Conservation (phyloP, 2,113 vertebrate genomes). For the Hypocryptadius cinnamomeus region DNA sequence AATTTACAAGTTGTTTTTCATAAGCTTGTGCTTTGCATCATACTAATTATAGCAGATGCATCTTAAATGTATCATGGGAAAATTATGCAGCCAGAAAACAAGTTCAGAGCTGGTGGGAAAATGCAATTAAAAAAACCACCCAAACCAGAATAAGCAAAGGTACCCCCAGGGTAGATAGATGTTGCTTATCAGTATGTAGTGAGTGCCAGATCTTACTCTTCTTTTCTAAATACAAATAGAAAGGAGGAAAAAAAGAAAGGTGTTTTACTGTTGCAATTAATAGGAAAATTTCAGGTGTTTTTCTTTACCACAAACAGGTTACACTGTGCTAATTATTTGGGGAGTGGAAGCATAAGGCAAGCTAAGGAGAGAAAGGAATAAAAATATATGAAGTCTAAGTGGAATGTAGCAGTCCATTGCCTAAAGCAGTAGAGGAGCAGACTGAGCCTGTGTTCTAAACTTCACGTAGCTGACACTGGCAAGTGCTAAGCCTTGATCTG, state of each 20-base stretch:
- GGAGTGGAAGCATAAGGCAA: not conserved
- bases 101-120: constrained; percentile 19
- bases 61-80: constrained; percentile 33
- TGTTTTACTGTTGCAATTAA: constrained; percentile 7
- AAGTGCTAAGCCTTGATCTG: not conserved
- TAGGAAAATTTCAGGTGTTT: not conserved
- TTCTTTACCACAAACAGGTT: not conserved
- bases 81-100: constrained; percentile 12
- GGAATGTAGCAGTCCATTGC: not conserved
- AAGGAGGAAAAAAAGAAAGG: fast-evolving
- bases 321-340: not conserved
- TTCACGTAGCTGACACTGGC: not conserved
- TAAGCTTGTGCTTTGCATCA: not conserved
- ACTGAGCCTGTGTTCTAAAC: not conserved
- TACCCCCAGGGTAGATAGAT: not conserved
- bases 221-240: not conserved
- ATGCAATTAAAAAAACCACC: not conserved
- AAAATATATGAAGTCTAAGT: not conserved
- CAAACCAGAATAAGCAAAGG: not conserved
- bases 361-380: not conserved
- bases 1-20: constrained; percentile 13
- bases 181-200: not conserved
- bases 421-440: not conserved
- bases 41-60: constrained; percentile 20
- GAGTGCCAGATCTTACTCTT: not conserved